Evolutionary conservation across 1,140 invertebrate genomes (phyloP).

Genomic region (Leptopilina boulardi): DNA sequence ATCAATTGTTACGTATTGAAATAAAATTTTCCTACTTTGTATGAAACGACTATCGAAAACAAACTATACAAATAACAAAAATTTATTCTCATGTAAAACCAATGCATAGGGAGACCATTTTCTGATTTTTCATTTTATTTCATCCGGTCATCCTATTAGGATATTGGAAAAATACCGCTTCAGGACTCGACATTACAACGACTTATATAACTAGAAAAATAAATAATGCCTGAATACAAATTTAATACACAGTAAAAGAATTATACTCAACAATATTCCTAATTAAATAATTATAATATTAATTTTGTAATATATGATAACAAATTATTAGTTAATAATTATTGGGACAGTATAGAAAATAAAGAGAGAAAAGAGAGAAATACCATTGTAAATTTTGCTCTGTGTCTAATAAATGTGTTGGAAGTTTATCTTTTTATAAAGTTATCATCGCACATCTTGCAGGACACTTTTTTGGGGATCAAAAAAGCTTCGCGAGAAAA

Average conservation of each 20-base stretch:
- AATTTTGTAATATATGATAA: too few species aligned
- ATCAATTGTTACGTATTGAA: too few species aligned
- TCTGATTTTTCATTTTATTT: not conserved
- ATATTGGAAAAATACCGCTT: conserved; percentile 13
- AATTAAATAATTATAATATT: too few species aligned
- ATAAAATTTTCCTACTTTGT: too few species aligned
- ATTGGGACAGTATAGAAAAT: too few species aligned
- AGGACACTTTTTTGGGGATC: not conserved
- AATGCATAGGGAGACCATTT: not conserved
- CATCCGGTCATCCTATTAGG: conserved; percentile 6
- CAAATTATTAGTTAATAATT: too few species aligned
- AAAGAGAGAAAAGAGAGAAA: too few species aligned
- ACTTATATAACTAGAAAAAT: not conserved
- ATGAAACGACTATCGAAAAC: too few species aligned
- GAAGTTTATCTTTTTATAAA: not conserved
- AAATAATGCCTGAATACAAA: not conserved
- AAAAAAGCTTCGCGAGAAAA: not conserved
- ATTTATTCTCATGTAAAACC: not conserved
- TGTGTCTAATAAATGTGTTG: too few species aligned
- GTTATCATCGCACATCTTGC: not conserved
- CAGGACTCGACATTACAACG: not conserved
- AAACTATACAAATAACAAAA: too few species aligned
- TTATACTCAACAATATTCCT: not conserved
- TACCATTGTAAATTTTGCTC: too few species aligned
- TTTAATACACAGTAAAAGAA: not conserved